phyloP scores from a whole-genome alignment of 2,797 vertebrate genomes.

The Poeciliopsis gracilis region DNA sequence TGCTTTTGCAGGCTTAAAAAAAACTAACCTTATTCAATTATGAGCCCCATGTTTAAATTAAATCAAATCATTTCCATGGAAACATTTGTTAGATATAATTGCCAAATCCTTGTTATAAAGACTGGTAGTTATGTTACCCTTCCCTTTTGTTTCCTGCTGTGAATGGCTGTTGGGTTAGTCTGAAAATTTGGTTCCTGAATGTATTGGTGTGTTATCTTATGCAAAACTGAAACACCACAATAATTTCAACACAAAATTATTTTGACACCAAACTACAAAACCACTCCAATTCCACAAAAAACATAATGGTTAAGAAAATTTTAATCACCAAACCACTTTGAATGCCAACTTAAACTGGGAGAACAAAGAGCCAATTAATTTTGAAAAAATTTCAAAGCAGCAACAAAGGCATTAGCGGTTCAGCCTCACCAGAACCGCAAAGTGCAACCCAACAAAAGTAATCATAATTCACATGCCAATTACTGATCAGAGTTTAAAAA shows the following conservation, averaged over 20 bases:
- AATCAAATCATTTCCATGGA: neutral
- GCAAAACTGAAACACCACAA: neutral
- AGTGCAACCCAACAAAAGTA: neutral
- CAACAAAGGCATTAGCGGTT: neutral
- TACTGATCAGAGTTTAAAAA: neutral
- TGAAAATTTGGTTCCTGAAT: neutral
- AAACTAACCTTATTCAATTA: conserved; percentile 20
- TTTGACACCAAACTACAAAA: neutral
- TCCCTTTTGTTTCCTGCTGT: neutral
- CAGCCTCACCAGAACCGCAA: neutral
- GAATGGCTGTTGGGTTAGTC: neutral
- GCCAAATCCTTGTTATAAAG: neutral
- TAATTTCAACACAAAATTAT: neutral
- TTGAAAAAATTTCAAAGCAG: neutral
- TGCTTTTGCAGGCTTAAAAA: conserved; percentile 19
- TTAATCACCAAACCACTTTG: neutral
- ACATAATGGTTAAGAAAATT: neutral
- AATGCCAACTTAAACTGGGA: neutral
- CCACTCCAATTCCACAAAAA: neutral
- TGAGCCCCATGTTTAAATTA: conserved; percentile 17
- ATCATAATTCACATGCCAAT: neutral
- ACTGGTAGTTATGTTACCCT: neutral
- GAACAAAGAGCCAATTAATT: neutral
- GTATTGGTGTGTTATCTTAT: neutral
- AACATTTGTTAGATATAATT: neutral